Evolutionary conservation across 2,113 vertebrate genomes (phyloP).

Genomic region (Neolamprologus toae): DNA sequence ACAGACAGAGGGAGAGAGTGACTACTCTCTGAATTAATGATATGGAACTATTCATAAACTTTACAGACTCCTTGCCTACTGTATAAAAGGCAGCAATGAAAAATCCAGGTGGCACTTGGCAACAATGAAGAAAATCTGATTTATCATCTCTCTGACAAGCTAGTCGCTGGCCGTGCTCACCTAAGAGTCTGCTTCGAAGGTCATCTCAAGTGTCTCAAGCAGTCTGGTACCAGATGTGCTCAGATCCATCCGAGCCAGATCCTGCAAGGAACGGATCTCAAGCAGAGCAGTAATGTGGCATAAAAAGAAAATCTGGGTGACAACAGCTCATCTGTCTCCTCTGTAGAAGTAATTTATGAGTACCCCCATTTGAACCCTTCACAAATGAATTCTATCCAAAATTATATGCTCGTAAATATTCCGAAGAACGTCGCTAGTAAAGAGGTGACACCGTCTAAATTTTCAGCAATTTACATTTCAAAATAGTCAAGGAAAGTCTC

Average conservation of each 20-base stretch:
- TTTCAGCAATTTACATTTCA: constrained; percentile 36
- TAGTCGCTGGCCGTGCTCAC: background rate
- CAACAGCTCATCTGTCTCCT: constrained; percentile 45
- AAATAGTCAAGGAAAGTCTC: background rate
- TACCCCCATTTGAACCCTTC: constrained; percentile 26
- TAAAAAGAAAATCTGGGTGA: constrained; percentile 39
- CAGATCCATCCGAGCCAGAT: background rate
- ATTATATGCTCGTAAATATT: constrained; percentile 44
- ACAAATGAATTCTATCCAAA: constrained; percentile 31
- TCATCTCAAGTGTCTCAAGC: background rate
- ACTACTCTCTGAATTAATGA: constrained; percentile 18
- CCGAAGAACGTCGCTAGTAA: background rate
- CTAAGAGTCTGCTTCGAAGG: background rate
- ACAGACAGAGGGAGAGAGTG: background rate
- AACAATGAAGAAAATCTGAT: background rate
- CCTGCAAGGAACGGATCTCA: constrained; percentile 5
- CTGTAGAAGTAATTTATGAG: constrained; percentile 39
- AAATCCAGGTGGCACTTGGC: constrained; percentile 3
- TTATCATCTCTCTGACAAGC: background rate
- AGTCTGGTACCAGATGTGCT: constrained; percentile 30
- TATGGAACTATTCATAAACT: constrained; percentile 11
- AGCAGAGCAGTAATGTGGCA: constrained; percentile 39
- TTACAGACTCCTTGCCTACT: background rate
- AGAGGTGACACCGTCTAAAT: constrained; percentile 14
- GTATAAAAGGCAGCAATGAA: background rate